Conservation (phyloP, 1,140 invertebrate genomes). For the Goniozus legneri region DNA sequence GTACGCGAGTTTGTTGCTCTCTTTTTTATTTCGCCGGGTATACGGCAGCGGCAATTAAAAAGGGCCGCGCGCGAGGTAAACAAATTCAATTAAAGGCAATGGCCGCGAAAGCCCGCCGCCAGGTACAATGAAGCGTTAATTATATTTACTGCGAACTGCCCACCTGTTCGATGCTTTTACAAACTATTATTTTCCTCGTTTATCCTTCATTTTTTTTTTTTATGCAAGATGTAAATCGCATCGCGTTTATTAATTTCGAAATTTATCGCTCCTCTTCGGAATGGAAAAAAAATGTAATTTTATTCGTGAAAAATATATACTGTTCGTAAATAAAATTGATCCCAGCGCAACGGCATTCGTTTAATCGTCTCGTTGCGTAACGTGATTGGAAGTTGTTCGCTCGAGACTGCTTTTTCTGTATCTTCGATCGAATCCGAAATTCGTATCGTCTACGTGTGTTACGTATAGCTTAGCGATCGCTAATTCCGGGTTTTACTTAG, state of each 20-base stretch:
- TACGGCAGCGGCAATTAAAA: not conserved
- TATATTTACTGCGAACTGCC: not conserved
- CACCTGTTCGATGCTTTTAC: not conserved
- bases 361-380: too few species aligned
- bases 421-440: too few species aligned
- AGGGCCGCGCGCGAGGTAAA: not conserved
- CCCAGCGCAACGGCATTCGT: too few species aligned
- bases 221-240: not conserved
- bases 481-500: too few species aligned
- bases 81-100: not conserved
- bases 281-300: too few species aligned
- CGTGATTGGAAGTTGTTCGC: too few species aligned
- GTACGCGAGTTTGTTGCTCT: constrained; percentile 24
- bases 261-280: too few species aligned
- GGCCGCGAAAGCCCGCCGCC: not conserved
- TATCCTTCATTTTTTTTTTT: not conserved
- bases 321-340: not conserved
- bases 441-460: too few species aligned
- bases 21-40: too few species aligned
- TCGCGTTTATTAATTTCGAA: not conserved
- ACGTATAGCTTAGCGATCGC: too few species aligned
- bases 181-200: not conserved
- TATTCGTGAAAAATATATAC: too few species aligned
- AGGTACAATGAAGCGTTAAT: not conserved
- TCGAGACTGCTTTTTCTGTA: too few species aligned